Conservation (phyloP, 1,140 invertebrate genomes). For the Rhagoletis zephyria region DNA sequence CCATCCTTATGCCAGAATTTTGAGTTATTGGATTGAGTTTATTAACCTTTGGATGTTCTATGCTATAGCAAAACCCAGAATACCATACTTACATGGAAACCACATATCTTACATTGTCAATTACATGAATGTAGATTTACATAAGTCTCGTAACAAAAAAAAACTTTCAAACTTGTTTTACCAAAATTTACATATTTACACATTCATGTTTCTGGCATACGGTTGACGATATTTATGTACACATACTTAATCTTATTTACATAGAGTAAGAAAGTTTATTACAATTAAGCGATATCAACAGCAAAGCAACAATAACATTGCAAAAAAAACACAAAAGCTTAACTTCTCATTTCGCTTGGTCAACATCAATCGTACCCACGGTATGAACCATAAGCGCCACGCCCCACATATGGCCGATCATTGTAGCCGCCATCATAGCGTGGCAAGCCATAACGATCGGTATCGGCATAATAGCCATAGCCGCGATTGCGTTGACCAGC, state of each 20-base stretch:
- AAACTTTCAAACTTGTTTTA: too few relatives aligned
- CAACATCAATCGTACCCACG: slow-evolving; percentile 65
- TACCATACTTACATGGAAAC: too few relatives aligned
- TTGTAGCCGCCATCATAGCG: slow-evolving; percentile 39
- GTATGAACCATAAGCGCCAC: slow-evolving; percentile 56
- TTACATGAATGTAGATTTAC: too few relatives aligned
- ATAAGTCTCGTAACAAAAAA: too few relatives aligned
- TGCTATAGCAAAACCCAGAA: too few relatives aligned
- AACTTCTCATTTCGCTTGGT: neutral
- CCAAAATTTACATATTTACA: too few relatives aligned
- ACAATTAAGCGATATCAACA: neutral
- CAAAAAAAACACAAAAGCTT: slow-evolving; percentile 25
- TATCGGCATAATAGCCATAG: slow-evolving; percentile 68
- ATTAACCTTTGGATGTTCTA: too few relatives aligned
- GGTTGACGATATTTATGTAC: neutral
- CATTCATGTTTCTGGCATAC: too few relatives aligned
- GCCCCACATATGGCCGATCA: slow-evolving; percentile 56
- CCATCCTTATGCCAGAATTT: too few relatives aligned
- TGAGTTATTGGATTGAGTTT: too few relatives aligned
- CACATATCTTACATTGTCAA: too few relatives aligned
- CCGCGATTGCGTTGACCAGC: slow-evolving; percentile 69
- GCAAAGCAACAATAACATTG: slow-evolving; percentile 45
- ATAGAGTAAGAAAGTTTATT: neutral
- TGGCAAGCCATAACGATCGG: slow-evolving; percentile 70
- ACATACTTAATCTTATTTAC: slow-evolving; percentile 5